phyloP scores from a whole-genome alignment of 2,113 vertebrate species.

The Pachycephala philippinensis region DNA sequence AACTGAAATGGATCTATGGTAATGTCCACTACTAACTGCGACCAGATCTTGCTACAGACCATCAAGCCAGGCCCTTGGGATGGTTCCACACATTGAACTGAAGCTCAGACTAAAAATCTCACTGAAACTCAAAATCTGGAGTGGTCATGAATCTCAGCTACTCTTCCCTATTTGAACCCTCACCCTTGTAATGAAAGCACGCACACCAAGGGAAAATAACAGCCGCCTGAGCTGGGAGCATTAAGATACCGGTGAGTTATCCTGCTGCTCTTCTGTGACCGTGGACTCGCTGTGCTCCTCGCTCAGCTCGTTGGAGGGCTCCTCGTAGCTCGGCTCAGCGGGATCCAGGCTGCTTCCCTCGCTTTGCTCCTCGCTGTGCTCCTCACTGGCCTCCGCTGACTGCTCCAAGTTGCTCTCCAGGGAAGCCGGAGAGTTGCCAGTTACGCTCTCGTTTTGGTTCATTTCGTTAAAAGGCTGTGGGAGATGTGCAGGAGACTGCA shows the following conservation, averaged over 20 bases:
- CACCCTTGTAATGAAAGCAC: constrained; percentile 65
- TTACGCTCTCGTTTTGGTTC: constrained; percentile 52
- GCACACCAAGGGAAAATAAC: constrained; percentile 47
- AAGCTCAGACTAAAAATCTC: constrained; percentile 56
- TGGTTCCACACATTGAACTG: constrained; percentile 51
- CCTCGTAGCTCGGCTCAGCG: constrained; percentile 10
- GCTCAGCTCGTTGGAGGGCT: constrained; percentile 59
- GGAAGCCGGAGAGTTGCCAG: constrained; percentile 55
- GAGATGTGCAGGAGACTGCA: constrained; percentile 25
- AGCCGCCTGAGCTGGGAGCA: neutral
- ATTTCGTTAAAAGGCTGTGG: constrained; percentile 41
- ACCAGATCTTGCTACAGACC: constrained; percentile 54
- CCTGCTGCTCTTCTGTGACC: constrained; percentile 45
- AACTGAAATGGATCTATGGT: constrained; percentile 50
- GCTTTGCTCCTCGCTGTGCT: constrained; percentile 70
- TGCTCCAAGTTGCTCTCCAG: constrained; percentile 72
- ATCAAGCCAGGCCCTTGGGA: constrained; percentile 56
- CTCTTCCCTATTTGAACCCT: constrained; percentile 61
- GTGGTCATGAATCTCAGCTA: constrained; percentile 49
- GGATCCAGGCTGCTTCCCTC: constrained; percentile 72
- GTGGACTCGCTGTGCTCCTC: constrained; percentile 59
- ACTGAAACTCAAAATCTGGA: constrained; percentile 60
- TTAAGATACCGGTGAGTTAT: constrained; percentile 54
- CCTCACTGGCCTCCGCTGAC: constrained; percentile 42
- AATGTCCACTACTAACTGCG: constrained; percentile 58